Evolutionary conservation across 2,888 invertebrate species (phyloP), one percentile per base, ranked within the genome.

Genomic region (Pandemis cinnamomeana): DNA sequence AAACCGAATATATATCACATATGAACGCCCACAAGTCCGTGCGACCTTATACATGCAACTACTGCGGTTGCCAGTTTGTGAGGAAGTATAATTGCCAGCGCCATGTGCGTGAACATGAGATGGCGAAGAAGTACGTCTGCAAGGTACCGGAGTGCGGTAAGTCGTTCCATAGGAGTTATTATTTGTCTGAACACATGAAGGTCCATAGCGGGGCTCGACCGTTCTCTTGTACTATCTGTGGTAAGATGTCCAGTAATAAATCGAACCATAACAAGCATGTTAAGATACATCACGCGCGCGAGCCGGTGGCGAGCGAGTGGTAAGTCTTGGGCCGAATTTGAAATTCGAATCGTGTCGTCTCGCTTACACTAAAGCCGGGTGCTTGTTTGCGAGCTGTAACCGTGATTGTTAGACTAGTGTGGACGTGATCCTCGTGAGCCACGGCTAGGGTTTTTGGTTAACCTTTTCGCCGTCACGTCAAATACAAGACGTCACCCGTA

Each of bases 221-320:
- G 48, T 98, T 96, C 90, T 95, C 97, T 0, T 98, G 98, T 91
- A 97, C 97, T 83, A 97, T 98, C 75, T 98, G 98, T 89, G 98
- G 98, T 46, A 98, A 98, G 91, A 97, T 97, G 8, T 97, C 97
- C 66, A 97, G 97, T 80, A 98, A 98, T 71, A 98, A 98, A 91
- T 97, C 97, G 62, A 98, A 98, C 92, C 98, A 98, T 84, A 98
- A 98, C 84, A 98, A 98, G 88, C 98, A 98, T 89, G 95, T 98
- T 75, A 96, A 97, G 91, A 98, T 98, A 82, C 98, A 98, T 89
- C 98, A 98, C 91, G 97, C 98, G 69, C 94, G 98, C 70, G 98
- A 98, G 88, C 97, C 97, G 53, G 96, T 98, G 78, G 97, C 97
- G 79, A 97, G 97, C 8, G 98, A 98, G 86, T 96, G 96, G 88